Conservation (phyloP, 2,113 vertebrate genomes). For the Phalacrocorax pelagicus region DNA sequence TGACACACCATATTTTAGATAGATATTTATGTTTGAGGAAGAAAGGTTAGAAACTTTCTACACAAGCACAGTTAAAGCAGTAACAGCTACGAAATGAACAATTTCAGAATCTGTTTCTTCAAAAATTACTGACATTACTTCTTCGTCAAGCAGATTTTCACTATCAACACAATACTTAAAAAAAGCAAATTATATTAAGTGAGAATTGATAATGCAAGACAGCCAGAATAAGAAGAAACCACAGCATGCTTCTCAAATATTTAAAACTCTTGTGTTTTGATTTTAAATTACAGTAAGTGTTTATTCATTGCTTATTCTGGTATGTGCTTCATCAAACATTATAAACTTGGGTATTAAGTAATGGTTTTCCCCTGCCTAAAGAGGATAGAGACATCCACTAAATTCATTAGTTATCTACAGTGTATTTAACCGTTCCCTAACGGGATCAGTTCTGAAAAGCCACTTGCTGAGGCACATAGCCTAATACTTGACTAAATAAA, state of each 20-base stretch:
- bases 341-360: not conserved
- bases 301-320: not conserved
- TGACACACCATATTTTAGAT: not conserved
- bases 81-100: not conserved
- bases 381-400: not conserved
- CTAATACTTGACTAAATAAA: not conserved
- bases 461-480: not conserved
- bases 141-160: not conserved
- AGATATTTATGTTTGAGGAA: not conserved
- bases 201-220: not conserved
- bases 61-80: not conserved
- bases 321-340: not conserved
- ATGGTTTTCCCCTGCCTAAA: not conserved
- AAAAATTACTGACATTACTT: not conserved
- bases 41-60: not conserved
- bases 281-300: not conserved
- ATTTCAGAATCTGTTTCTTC: not conserved
- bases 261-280: not conserved
- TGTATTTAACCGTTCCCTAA: not conserved
- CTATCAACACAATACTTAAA: not conserved
- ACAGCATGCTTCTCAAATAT: not conserved
- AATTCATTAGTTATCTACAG: not conserved
- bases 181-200: not conserved
- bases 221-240: not conserved
- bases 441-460: not conserved